Conservation (phyloP, 2,888 invertebrate genomes). For the Silvanus unidentatus region DNA sequence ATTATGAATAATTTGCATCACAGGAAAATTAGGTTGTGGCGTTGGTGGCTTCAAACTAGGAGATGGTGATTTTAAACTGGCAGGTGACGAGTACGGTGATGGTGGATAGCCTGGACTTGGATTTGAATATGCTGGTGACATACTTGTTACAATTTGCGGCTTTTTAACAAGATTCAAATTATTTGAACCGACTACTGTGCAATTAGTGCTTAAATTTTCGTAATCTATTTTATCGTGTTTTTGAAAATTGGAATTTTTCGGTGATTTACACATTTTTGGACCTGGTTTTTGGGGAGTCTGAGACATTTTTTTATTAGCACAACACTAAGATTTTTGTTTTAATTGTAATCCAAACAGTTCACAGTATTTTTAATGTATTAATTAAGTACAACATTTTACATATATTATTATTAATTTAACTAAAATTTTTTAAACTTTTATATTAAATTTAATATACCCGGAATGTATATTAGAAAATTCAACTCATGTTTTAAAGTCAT, state of each 20-base stretch:
- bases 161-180: conserved; percentile 46
- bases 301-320: conserved; percentile 40
- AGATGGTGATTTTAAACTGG: conserved; percentile 42
- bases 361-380: conserved; percentile 1
- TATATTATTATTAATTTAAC: neutral
- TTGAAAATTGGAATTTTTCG: conserved; percentile 39
- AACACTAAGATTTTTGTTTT: conserved; percentile 19
- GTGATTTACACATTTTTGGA: conserved; percentile 47
- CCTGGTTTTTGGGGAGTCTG: conserved; percentile 39
- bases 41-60: conserved; percentile 43
- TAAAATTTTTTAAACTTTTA: neutral
- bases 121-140: conserved; percentile 42
- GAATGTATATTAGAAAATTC: neutral
- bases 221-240: conserved; percentile 42
- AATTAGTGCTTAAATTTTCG: conserved; percentile 45
- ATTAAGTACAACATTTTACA: conserved; percentile 2
- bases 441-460: neutral
- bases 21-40: conserved; percentile 43
- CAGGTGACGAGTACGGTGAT: conserved; percentile 43
- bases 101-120: conserved; percentile 38
- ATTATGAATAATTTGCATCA: conserved; percentile 45
- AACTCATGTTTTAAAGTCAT: neutral
- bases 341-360: neutral
- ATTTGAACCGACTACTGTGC: conserved; percentile 46
- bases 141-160: conserved; percentile 39